phyloP scores from a whole-genome alignment of 1,140 invertebrate genomes.

The Macrocentrus cingulum region DNA sequence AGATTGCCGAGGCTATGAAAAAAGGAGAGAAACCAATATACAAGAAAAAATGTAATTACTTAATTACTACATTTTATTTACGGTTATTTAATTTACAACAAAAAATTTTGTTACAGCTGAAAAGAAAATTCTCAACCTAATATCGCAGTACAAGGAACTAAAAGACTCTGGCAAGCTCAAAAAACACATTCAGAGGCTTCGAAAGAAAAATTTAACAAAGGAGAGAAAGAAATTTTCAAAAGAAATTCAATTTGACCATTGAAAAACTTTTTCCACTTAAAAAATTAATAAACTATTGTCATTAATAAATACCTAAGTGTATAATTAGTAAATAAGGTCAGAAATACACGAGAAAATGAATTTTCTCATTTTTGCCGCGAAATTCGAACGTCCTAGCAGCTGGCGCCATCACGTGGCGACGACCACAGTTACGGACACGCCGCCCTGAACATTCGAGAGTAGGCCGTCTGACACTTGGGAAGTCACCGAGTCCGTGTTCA shows the following conservation, averaged over 20 bases:
- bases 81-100: slow-evolving; percentile 25
- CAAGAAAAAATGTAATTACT: slow-evolving; percentile 77
- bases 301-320: too few species aligned
- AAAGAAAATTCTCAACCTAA: slow-evolving; percentile 66
- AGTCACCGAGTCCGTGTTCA: not conserved
- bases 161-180: slow-evolving; percentile 72
- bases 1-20: slow-evolving; percentile 63
- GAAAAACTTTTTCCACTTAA: too few species aligned
- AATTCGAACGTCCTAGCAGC: too few species aligned
- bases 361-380: too few species aligned
- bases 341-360: too few species aligned
- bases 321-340: too few species aligned
- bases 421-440: not conserved
- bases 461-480: not conserved
- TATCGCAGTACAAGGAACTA: slow-evolving; percentile 73
- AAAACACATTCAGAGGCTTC: slow-evolving; percentile 73
- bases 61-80: slow-evolving; percentile 13
- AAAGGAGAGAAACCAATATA: slow-evolving; percentile 70
- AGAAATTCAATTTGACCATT: too few species aligned
- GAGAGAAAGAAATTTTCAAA: slow-evolving; percentile 54
- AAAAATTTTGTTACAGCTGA: slow-evolving; percentile 62
- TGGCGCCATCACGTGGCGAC: not conserved
- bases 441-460: not conserved
- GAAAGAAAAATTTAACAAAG: slow-evolving; percentile 67
- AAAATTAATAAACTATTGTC: too few species aligned